Evolutionary conservation across 64 coral and sea anemone genomes (phyloP), one percentile per base, ranked within the genome.

Genomic region (Porites lutea): DNA sequence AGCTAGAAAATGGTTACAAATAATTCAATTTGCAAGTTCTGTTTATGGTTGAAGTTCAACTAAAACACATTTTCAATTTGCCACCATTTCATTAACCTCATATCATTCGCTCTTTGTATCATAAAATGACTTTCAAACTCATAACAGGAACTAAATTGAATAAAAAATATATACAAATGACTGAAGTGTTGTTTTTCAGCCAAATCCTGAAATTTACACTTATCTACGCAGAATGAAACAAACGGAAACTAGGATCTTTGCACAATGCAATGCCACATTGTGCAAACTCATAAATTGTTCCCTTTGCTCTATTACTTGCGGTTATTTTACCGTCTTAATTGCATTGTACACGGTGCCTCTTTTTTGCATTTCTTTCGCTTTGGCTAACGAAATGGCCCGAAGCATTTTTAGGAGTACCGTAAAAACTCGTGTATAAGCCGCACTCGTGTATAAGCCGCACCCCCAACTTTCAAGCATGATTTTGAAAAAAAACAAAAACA

Each of bases 181-280:
- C 70, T 37, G 37, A 23, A 8, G 70, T 65, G 3, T 72, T 72
- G 21, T 72, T 27, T 8, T 72, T 44, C 27, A 37, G 27, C 4
- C 16, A 72, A 72, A 72, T 27, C 20, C 22, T 72, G 21, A 20
- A 72, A 72, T 72, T 43, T 62, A 27, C 43, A 6, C n/a, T 72
- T 22, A 8, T 72, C n/a, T 72, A 72, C 43, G 9, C n/a, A 23
- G 70, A 72, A 4, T 37, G 27, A 37, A 37, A 37, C 27, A 37
- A 37, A 37, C 27, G 27, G 27, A 37, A 37, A 37, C 27, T 72
- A 72, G 70, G 70, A 72, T 72, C 70, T 23, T 72, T 72, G 3
- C 27, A 72, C 70, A 72, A 43, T 27, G 70, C 70, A 27, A 72
- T 23, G 37, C 70, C 70, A 47, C 70, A 72, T 72, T 72, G 70